Evolutionary conservation across 2,113 vertebrate species (phyloP), one percentile per base, ranked within the genome.

Genomic region (Struthidea cinerea): DNA sequence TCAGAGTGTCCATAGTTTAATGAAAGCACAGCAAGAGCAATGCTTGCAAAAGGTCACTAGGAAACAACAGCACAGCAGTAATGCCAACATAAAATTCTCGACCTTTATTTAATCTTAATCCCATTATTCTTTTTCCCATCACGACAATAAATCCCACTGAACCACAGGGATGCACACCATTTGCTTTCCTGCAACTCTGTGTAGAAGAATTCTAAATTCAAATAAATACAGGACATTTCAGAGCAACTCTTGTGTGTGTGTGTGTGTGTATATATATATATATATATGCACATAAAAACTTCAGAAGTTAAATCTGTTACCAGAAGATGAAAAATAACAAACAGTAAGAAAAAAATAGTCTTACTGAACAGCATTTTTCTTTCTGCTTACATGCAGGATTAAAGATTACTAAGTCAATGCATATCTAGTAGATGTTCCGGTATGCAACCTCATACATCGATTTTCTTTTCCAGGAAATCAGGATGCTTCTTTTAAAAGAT

Each of bases 41-140:
- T 28, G 81, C 49, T 53, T 83, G 32, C 8, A 82, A 94, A 91
- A 96, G 92, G 65, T 89, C 65, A 88, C 55, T 18, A 65, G 55
- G 59, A 65, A 65, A 52, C 78, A 90, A 59, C 44, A 52, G 61
- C 37, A 74, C 81, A 6, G 39, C 78, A 89, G 64, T 32, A 85
- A 95, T 21, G 30, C 65, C 44, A 67, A 63, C 44, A 32, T 67
- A 81, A 85, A 71, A 90, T 49, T 52, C 37, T 73, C 7, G 1
- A 73, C 83, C 75, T 95, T 95, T 94, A 77, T 85, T 90, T 91
- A 82, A 93, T 87, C 64, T 82, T 91, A 84, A 91, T 69, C 57
- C 42, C 11, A 37, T 64, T 60, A 94, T 44, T 87, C 39, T 63
- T 81, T 53, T 68, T 49, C 82, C 57, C 70, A 89, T 55, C 49